Conservation (phyloP, 2,797 vertebrate species). For the Cottoperca gobio region DNA sequence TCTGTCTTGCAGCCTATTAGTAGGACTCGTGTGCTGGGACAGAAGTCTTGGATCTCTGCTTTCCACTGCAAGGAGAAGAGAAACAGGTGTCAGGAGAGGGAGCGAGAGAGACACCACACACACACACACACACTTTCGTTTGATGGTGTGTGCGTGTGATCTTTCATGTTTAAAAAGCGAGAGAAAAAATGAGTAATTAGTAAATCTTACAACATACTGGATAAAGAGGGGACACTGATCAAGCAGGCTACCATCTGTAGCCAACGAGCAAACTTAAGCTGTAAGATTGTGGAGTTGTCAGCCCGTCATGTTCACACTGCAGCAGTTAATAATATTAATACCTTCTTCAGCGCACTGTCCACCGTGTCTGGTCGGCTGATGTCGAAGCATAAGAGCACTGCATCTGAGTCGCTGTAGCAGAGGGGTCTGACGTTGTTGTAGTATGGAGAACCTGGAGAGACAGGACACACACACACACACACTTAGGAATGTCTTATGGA, state of each 20-base stretch:
- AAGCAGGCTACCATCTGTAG: neutral
- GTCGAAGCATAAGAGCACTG: conserved; percentile 94
- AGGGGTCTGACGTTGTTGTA: conserved; percentile 97
- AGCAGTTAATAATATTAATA: conserved; percentile 48
- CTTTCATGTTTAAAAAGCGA: too few species aligned
- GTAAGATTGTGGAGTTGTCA: neutral
- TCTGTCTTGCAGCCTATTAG: conserved; percentile 96
- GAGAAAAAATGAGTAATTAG: too few species aligned
- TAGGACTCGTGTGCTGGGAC: conserved; percentile 91
- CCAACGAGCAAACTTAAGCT: neutral
- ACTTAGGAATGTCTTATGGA: neutral
- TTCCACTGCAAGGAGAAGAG: conserved; percentile 88
- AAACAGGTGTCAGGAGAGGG: neutral
- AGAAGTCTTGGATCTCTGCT: conserved; percentile 95
- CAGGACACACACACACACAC: neutral
- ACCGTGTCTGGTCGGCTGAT: conserved; percentile 93
- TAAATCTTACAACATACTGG: too few species aligned
- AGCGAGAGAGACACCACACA: too few species aligned
- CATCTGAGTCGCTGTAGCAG: conserved; percentile 97
- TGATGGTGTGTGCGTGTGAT: too few species aligned
- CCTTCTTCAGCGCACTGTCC: conserved; percentile 93
- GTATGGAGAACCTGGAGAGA: conserved; percentile 91
- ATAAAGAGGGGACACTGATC: neutral
- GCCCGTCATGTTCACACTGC: neutral
- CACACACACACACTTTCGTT: too few species aligned